These are phyloP conservation scores for Phoxinus phoxinus DNA, from an alignment of 2,113 vertebrate species.

Conservation along the genomic window DNA sequence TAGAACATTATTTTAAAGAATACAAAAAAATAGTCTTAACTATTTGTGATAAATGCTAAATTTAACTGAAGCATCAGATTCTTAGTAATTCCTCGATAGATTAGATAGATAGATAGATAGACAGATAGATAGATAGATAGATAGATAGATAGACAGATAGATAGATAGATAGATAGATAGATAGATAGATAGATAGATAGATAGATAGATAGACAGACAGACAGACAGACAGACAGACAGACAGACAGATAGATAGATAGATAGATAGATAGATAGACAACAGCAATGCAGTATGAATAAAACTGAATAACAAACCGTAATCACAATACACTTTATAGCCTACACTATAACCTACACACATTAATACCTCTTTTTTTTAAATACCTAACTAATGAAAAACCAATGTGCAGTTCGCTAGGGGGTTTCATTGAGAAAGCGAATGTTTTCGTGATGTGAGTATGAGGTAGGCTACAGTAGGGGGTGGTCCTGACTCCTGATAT, in stretches of 20 bases:
- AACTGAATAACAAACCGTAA: no score
- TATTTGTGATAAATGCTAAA: not conserved
- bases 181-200: not conserved
- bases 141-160: not conserved
- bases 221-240: not conserved
- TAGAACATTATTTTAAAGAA: not conserved
- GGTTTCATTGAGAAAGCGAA: not conserved
- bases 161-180: no score
- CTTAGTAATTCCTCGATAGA: not conserved
- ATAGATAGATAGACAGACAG: not conserved
- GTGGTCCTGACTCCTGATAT: constrained; percentile 13
- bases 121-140: no score
- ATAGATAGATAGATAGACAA: no score
- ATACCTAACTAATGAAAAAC: no score
- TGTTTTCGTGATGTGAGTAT: not conserved
- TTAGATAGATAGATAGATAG: not conserved
- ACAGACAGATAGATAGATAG: not conserved
- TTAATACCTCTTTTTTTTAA: no score
- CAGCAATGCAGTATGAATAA: no score
- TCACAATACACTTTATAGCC: no score
- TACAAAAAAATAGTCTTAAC: not conserved
- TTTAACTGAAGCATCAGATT: not conserved
- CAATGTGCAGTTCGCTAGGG: not conserved
- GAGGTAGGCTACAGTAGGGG: not conserved
- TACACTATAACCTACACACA: no score